Base-by-base conservation (phyloP, 1,140 invertebrate species). In the Theocolax elegans region DNA sequence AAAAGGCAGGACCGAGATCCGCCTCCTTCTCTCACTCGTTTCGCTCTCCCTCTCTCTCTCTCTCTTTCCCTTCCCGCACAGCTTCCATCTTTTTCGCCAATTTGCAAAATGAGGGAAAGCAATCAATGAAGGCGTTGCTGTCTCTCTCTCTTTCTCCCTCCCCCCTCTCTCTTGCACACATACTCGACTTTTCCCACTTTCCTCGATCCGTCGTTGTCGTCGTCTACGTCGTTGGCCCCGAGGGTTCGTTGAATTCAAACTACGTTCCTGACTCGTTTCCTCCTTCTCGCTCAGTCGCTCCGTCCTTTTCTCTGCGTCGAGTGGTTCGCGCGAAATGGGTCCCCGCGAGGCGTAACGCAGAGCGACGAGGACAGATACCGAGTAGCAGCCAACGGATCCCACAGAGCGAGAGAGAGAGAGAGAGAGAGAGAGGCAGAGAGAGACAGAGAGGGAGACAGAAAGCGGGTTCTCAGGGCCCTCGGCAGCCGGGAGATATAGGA, bases 291-390 rank as follows among this genome's bases (percentile, higher is more conserved):
- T 15, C 23, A 4, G 4, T 51, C 23, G 23, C 31, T 12, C 25
- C 19, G 23, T 51, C 29, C 27, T 54, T n/a, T 31, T n/a, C 8
- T 2, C 25, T 53, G 19, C 9, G 56, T 23, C 13, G 56, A 19
- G 38, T 54, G 27, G 29, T 44, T 79, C 76, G 77, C 79, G 79
- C 78, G 80, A 82, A 84, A 83, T 81, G 77, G 79, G 81, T 81
- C 82, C 81, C 80, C 80, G 81, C 79, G 79, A 83, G 81, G 79
- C 80, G 81, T 80, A 80, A 80, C 79, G 77, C 3, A 53, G 17
- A 10, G 8, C 8, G 48, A 51, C 21, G 27, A 13, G 1, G 8
- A 23, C 21, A 35, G 53, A 19, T 21, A 35, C 27, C 10, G 58
- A 8, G 58, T n/a, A n/a, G n/a, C n/a, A n/a, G n/a, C n/a, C n/a